Evolutionary conservation across 2,797 vertebrate genomes (phyloP), one percentile per base, ranked within the genome.

Genomic region (Oreonectes daqikongensis): DNA sequence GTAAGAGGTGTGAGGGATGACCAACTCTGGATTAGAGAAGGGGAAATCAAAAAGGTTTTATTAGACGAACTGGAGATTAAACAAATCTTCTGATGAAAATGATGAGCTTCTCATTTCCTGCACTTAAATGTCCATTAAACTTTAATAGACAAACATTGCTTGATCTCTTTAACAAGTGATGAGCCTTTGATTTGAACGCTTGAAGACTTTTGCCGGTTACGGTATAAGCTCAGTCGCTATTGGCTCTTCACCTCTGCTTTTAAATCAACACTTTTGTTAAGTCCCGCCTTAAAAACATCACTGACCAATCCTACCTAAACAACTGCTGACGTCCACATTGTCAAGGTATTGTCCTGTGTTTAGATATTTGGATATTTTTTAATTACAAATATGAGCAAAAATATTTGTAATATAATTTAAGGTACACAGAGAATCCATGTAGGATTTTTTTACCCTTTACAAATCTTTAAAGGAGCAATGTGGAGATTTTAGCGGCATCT

Each of bases 31-130:
- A 93, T 92, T 93, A 93, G 87, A 91, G 84, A 90, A 87, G 82
- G 74, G 64, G 81, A 84, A 89, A 93, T 93, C 89, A 94, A 93
- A 93, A 90, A 87, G 81, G 86, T 90, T 88, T 88, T 88, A 89
- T 92, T 85, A 90, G 84, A 82, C 80, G 85, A 85, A 83, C 77
- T 86, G 84, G 86, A 90, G 90, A 93, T 92, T 93, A 93, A 91
- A 93, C 90, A 93, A 92, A 92, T 90, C 90, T 92, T 92, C 91
- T 90, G 91, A 92, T 88, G 85, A 57, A 87, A 90, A 90, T 90
- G 79, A 86, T 84, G 83, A 74, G 77, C 82, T 82, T 85, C 87
- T 91, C 86, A 90, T 91, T 91, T 94, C 90, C 89, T 90, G 88
- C 88, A 87, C 84, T 92, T 91, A 91, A 88, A 85, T 90, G 85